Conservation (phyloP, 64 coral and sea anemone genomes). For the Dendronephthya gigantea region DNA sequence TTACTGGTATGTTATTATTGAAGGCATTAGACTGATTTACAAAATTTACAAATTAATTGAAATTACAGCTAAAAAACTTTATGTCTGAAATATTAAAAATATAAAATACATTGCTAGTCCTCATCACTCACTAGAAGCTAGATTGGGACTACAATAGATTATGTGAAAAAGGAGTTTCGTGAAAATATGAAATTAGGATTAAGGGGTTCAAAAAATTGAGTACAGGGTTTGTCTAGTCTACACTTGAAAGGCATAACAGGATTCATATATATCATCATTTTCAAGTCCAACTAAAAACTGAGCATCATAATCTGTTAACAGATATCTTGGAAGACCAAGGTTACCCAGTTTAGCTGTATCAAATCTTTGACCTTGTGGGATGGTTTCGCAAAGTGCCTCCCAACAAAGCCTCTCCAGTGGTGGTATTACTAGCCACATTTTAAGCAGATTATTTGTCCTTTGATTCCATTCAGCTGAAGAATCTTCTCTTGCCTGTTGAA, state of each 20-base stretch:
- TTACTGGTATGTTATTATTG: too few relatives aligned
- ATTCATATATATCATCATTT: not conserved
- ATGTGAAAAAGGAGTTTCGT: too few relatives aligned
- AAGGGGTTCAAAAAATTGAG: too few relatives aligned
- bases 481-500: conserved; percentile 37
- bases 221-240: not conserved
- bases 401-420: conserved; percentile 42
- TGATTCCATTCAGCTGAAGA: conserved; percentile 16
- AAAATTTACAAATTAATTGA: too few relatives aligned
- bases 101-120: too few relatives aligned
- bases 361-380: conserved; percentile 23
- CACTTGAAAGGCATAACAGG: not conserved
- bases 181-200: too few relatives aligned
- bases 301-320: not conserved
- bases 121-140: too few relatives aligned
- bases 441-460: conserved; percentile 45
- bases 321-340: conserved; percentile 48
- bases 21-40: too few relatives aligned
- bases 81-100: too few relatives aligned
- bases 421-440: conserved; percentile 57
- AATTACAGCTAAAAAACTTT: too few relatives aligned
- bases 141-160: too few relatives aligned
- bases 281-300: not conserved
- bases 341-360: conserved; percentile 19
- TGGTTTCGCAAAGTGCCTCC: conserved; percentile 17